These are phyloP conservation scores for Ostrea denselamellosa DNA, from an alignment of 1,140 invertebrate species.

Conservation along the genomic window DNA sequence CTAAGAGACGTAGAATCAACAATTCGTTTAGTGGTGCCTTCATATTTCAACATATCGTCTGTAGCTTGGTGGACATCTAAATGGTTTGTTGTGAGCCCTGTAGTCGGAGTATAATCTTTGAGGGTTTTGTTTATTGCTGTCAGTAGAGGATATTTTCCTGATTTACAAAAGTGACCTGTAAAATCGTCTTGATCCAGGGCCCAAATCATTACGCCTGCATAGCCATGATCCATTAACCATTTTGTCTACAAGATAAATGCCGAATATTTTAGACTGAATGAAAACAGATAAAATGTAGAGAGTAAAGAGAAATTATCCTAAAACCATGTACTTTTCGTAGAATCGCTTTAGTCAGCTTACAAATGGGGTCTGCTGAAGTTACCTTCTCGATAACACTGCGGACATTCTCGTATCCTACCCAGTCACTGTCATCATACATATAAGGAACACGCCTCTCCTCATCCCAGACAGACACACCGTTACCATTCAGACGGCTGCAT, in stretches of 20 bases:
- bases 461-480: not conserved
- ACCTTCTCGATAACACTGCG: constrained; percentile 38
- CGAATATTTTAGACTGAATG: not conserved
- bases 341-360: no score
- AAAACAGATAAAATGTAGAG: not conserved
- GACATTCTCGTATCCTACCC: constrained; percentile 36
- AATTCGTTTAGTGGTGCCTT: constrained; percentile 14
- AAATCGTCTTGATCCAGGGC: constrained; percentile 80
- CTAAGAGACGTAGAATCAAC: not conserved
- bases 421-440: constrained; percentile 14
- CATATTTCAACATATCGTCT: constrained; percentile 2
- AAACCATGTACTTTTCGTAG: no score
- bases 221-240: constrained; percentile 65
- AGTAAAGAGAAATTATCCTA: no score
- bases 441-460: constrained; percentile 32
- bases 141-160: constrained; percentile 81
- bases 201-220: constrained; percentile 85
- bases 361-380: not conserved
- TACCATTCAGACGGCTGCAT: constrained; percentile 7
- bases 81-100: not conserved
- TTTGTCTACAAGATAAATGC: constrained; percentile 64
- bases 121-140: constrained; percentile 77
- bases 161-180: constrained; percentile 69
- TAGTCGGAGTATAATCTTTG: not conserved
- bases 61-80: not conserved